Evolutionary conservation across 2,113 vertebrate species (phyloP).

Genomic region (Podiceps cristatus): DNA sequence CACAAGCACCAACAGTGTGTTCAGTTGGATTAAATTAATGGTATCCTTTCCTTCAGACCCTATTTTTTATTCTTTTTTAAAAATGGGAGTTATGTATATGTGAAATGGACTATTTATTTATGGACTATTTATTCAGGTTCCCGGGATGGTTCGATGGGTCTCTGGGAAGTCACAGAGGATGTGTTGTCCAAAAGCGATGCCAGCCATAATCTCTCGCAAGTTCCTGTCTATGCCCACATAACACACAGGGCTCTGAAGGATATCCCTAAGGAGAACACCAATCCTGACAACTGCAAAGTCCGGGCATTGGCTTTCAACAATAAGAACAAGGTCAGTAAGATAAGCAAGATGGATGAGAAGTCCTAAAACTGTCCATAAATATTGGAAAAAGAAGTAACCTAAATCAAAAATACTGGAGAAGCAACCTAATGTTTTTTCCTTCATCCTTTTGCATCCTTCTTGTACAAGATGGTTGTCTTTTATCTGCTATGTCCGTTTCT

Average conservation of each 20-base stretch:
- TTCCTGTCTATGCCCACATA: conserved; percentile 93
- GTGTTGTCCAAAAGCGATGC: conserved; percentile 85
- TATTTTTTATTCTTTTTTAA: background rate
- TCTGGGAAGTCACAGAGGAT: conserved; percentile 96
- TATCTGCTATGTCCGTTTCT: background rate
- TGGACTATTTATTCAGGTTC: conserved; percentile 83
- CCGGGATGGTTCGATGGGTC: conserved; percentile 96
- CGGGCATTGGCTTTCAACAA: conserved; percentile 96
- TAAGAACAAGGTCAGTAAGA: conserved; percentile 88
- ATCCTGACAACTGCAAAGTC: conserved; percentile 97
- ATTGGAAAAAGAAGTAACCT: background rate
- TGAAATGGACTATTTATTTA: background rate
- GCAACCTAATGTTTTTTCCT: background rate
- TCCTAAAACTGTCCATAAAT: background rate
- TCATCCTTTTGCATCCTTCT: background rate
- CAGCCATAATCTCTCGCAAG: conserved; percentile 81
- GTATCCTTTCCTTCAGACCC: background rate
- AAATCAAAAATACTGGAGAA: background rate
- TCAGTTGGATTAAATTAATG: background rate
- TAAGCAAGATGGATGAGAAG: background rate
- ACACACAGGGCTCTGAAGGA: conserved; percentile 94
- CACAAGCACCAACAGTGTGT: background rate
- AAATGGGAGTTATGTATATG: background rate
- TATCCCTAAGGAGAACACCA: conserved; percentile 96
- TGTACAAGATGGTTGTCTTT: background rate